Base-by-base conservation (phyloP, 1,140 invertebrate genomes). In the Oreohelix idahoensis region DNA sequence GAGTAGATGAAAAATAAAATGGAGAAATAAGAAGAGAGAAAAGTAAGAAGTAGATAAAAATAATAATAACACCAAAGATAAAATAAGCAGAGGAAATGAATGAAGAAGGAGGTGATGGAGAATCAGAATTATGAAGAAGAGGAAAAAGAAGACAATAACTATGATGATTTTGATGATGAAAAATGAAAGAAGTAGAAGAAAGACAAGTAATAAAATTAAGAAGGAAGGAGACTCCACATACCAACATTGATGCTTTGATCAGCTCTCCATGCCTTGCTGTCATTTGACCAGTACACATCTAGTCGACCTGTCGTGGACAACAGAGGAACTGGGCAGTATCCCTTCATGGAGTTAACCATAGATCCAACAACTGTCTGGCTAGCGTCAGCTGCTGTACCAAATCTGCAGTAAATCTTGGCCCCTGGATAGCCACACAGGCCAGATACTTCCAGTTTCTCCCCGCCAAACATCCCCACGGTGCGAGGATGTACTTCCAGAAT, bases 391-490 rank as follows among this genome's bases (percentile, higher is more conserved):
- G n/a, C 36, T 1, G 53, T 8, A 23, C 80, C 70, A 49, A 82
- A 82, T 39, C 63, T 63, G 51, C 80, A 82, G 71, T 38, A 74
- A n/a, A 82, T 58, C 38, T 17, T 36, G 23, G 42, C 23, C 1
- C 29, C 29, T n/a, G 5, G 29, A 23, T 29, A 1, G 2, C n/a
- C 26, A 58, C 80, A 82, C n/a, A 20, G 13, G 17, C 80, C 80
- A 13, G 80, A 82, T 0, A 82, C 80, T 63, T 82, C 70, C 49
- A 82, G 71, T 71, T 74, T 82, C 39, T 82, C 80, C 0, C 80
- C 80, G 10, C 80, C 80, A 63, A 82, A 82, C 80, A 82, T 82
- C 1, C 71, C 71, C 4, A 82, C 71, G 29, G 73, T 36, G 20
- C n/a, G 69, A 32, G 80, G 80, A 35, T 58, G 75, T 8, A 82